A percentile compares a stretch with the other conserved stretches of the same genome.
phyloP scores from a whole-genome alignment of 2,797 vertebrate genomes.

The Catostomus latipinnis region DNA sequence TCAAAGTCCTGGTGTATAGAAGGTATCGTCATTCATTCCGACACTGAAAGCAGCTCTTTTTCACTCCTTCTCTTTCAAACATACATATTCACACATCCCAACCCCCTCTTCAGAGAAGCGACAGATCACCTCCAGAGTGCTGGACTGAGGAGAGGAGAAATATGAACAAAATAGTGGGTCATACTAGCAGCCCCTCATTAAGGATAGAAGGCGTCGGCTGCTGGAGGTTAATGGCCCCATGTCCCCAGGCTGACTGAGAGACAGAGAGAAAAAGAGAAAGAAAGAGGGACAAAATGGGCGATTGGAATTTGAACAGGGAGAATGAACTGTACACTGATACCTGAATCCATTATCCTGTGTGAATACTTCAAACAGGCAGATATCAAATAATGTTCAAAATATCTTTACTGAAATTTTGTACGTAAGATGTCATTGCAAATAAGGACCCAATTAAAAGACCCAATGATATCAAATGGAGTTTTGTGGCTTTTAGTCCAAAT shows the following conservation, averaged over 20 bases:
- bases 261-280: slow-evolving; percentile 56
- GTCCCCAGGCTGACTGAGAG: slow-evolving; percentile 63
- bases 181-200: slow-evolving; percentile 64
- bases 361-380: slow-evolving; percentile 21
- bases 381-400: neutral
- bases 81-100: slow-evolving; percentile 43
- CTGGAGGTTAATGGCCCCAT: slow-evolving; percentile 67
- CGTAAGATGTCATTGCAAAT: neutral
- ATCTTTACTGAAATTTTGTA: neutral
- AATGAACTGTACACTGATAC: slow-evolving; percentile 15
- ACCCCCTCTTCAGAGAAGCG: slow-evolving; percentile 45
- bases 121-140: slow-evolving; percentile 59
- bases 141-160: slow-evolving; percentile 59
- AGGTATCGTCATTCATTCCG: slow-evolving; percentile 19
- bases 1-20: slow-evolving; percentile 17
- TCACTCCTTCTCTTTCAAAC: neutral
- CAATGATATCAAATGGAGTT: neutral
- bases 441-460: neutral
- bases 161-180: slow-evolving; percentile 60
- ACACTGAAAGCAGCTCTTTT: slow-evolving; percentile 4
- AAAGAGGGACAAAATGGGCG: neutral
- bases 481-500: neutral
- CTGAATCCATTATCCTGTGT: slow-evolving; percentile 22
- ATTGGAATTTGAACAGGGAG: slow-evolving; percentile 13
- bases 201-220: slow-evolving; percentile 53